phyloP scores from a whole-genome alignment of 2,888 invertebrate species.

The Psococerastis gibbosa region DNA sequence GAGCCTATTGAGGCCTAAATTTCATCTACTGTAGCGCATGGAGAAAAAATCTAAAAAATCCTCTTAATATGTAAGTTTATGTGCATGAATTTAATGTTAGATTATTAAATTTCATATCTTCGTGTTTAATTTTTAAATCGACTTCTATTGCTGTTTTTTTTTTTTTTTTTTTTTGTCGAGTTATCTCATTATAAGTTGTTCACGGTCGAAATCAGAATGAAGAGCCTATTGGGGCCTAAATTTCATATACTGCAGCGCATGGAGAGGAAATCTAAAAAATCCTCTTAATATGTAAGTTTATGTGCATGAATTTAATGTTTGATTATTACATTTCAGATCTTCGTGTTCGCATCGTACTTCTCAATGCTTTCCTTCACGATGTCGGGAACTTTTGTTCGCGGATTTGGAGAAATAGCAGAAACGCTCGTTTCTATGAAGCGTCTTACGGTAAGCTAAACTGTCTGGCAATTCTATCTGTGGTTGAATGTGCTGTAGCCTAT shows the following conservation, averaged over 20 bases:
- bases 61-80: too few relatives aligned
- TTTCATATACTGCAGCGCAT: constrained; percentile 12
- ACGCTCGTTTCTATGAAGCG: constrained; percentile 40
- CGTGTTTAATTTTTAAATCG: constrained; percentile 14
- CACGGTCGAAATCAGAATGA: too few relatives aligned
- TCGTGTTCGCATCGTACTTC: constrained; percentile 28
- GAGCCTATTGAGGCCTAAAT: too few relatives aligned
- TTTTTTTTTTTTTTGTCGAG: too few relatives aligned
- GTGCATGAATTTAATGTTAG: not conserved
- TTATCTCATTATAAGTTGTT: too few relatives aligned
- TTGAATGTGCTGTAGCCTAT: too few relatives aligned
- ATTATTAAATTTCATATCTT: constrained; percentile 17
- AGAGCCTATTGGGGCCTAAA: too few relatives aligned
- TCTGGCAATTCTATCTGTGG: too few relatives aligned
- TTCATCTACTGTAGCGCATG: constrained; percentile 12
- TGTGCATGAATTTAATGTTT: not conserved
- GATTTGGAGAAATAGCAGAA: constrained; percentile 41
- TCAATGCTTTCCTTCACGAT: constrained; percentile 21
- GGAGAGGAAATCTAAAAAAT: too few relatives aligned
- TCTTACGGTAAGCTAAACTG: constrained; percentile 37
- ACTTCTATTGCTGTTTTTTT: too few relatives aligned
- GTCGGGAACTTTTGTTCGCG: constrained; percentile 29
- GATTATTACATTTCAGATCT: constrained; percentile 16
- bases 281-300: too few relatives aligned
- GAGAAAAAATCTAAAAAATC: too few relatives aligned